These are phyloP conservation scores for Salvelinus sp. DNA, from an alignment of 2,113 vertebrate genomes.

Conservation along the genomic window DNA sequence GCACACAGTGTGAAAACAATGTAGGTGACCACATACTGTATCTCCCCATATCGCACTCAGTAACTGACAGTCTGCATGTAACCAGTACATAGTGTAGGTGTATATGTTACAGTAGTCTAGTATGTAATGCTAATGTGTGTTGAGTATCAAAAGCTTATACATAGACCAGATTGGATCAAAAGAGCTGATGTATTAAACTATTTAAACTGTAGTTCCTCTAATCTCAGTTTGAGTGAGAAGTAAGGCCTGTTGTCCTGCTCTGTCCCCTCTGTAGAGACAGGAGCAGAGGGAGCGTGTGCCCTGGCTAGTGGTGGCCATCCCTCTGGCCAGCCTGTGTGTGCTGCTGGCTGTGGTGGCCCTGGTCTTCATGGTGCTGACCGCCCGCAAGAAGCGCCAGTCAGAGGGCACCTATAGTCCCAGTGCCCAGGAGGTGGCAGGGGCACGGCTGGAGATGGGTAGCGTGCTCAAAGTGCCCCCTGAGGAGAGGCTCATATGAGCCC, in stretches of 20 bases:
- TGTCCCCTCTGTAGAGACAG: slow-evolving; percentile 78
- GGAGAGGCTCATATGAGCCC: slow-evolving; percentile 86
- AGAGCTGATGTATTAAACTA: not conserved
- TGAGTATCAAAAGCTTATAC: not conserved
- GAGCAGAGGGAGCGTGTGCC: slow-evolving; percentile 74
- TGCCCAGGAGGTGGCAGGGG: slow-evolving; percentile 93
- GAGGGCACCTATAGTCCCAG: slow-evolving; percentile 98
- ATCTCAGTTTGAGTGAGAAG: not conserved
- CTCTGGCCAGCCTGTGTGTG: slow-evolving; percentile 84
- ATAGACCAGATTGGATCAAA: not conserved
- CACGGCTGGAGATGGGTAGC: slow-evolving; percentile 95
- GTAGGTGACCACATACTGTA: slow-evolving; percentile 72
- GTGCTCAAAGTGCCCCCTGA: slow-evolving; percentile 96
- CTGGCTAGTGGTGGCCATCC: slow-evolving; percentile 87
- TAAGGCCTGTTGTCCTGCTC: not conserved
- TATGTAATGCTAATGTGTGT: not conserved
- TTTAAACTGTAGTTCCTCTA: too few relatives aligned
- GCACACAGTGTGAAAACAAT: slow-evolving; percentile 81
- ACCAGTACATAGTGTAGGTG: too few relatives aligned
- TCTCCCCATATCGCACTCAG: not conserved
- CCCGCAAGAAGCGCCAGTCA: slow-evolving; percentile 91
- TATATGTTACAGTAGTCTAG: too few relatives aligned
- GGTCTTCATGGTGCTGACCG: slow-evolving; percentile 87
- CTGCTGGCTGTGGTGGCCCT: slow-evolving; percentile 83
- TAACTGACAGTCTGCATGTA: not conserved